These are phyloP conservation scores for Pyxicephalus adspersus DNA, from an alignment of 2,113 vertebrate species.

Conservation along the genomic window DNA sequence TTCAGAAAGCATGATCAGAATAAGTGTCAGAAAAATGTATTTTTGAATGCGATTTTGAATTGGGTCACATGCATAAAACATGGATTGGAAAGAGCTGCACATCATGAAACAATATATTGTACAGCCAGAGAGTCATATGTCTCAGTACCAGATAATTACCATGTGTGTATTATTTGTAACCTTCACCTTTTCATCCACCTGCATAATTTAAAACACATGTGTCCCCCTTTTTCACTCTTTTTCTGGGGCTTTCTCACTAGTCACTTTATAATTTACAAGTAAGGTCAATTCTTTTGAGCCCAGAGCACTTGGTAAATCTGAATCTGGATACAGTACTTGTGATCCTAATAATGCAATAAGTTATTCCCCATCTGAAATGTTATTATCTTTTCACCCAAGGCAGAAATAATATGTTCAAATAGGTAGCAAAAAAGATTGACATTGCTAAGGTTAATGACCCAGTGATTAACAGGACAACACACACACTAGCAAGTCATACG, in stretches of 20 bases:
- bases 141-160: slow-evolving; percentile 20
- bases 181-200: slow-evolving; percentile 24
- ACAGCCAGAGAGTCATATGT: slow-evolving; percentile 16
- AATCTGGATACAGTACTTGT: not conserved
- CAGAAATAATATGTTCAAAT: slow-evolving; percentile 46
- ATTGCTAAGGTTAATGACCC: slow-evolving; percentile 28
- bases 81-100: slow-evolving; percentile 20
- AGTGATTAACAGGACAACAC: slow-evolving; percentile 50
- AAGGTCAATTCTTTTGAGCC: slow-evolving; percentile 22
- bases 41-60: slow-evolving; percentile 11
- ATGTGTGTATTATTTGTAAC: slow-evolving; percentile 18
- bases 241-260: not conserved
- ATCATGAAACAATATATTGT: slow-evolving; percentile 30
- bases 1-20: not conserved
- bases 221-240: not conserved
- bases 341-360: slow-evolving; percentile 16
- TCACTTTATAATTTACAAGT: slow-evolving; percentile 3
- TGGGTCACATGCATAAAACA: slow-evolving; percentile 13
- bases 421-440: slow-evolving; percentile 33
- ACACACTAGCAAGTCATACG: slow-evolving; percentile 15
- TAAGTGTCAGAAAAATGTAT: slow-evolving; percentile 2
- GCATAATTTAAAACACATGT: slow-evolving; percentile 32
- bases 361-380: slow-evolving; percentile 50
- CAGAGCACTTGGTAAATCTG: slow-evolving; percentile 25
- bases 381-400: slow-evolving; percentile 29